Evolutionary conservation across 1,140 invertebrate species (phyloP).

Genomic region (Achatina immaculata): DNA sequence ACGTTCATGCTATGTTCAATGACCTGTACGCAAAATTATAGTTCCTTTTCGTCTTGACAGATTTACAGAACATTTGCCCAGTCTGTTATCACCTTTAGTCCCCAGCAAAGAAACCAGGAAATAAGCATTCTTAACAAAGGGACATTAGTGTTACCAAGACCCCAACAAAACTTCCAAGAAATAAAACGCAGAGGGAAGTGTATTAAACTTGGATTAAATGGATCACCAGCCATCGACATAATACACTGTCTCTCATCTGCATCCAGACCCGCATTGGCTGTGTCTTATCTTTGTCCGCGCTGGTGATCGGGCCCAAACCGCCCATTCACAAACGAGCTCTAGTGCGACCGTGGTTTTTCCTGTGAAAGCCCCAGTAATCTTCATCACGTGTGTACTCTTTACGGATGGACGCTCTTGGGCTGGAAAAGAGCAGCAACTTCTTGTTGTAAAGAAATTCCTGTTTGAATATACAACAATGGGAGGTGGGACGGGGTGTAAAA

Average conservation of each 20-base stretch:
- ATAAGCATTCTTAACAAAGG: background rate
- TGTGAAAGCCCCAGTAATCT: background rate
- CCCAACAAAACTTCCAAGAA: slow-evolving; percentile 7
- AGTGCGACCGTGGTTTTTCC: background rate
- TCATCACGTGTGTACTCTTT: background rate
- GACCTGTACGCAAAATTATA: too few species aligned
- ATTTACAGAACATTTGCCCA: too few species aligned
- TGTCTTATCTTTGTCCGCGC: slow-evolving; percentile 11
- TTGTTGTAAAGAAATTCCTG: background rate
- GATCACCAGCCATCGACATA: background rate
- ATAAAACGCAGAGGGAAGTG: background rate
- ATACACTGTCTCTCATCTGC: background rate
- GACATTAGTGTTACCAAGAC: background rate
- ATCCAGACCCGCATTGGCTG: slow-evolving; percentile 1
- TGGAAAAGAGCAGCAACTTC: background rate
- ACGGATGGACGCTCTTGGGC: background rate
- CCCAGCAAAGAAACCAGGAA: background rate
- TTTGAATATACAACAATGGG: too few species aligned
- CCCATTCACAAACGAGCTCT: slow-evolving; percentile 1
- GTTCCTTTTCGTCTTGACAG: too few species aligned
- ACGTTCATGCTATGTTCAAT: too few species aligned
- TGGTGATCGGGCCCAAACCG: background rate
- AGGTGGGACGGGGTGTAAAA: too few species aligned
- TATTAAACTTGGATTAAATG: slow-evolving; percentile 12
- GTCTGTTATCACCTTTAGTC: too few species aligned